A percentile compares a stretch with the other conserved stretches of the same genome.
These are phyloP conservation scores for Mirounga angustirostris DNA, from an alignment of 2,113 vertebrate genomes.

Conservation along the genomic window DNA sequence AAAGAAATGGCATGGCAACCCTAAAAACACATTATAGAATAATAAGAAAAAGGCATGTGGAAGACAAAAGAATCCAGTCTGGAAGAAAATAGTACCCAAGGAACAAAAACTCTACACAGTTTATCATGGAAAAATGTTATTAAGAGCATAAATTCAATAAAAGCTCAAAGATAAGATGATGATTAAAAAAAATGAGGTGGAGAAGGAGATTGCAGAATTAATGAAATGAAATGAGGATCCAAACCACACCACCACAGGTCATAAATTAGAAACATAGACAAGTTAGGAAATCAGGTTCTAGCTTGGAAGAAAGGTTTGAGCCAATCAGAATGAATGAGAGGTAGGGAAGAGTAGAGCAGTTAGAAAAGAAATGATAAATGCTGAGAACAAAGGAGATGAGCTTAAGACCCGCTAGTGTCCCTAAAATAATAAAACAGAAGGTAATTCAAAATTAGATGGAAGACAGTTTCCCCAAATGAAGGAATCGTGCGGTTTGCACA, in stretches of 20 bases:
- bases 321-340: background rate
- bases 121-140: background rate
- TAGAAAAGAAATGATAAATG: conserved; percentile 25
- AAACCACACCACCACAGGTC: background rate
- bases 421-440: background rate
- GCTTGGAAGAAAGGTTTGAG: background rate
- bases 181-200: background rate
- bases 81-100: background rate
- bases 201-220: background rate
- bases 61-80: background rate
- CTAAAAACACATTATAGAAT: background rate
- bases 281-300: conserved; percentile 45
- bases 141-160: background rate
- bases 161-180: conserved; percentile 21
- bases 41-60: background rate
- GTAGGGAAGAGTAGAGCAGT: background rate
- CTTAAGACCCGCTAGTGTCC: background rate
- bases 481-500: background rate
- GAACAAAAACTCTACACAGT: background rate
- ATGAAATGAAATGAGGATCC: conserved; percentile 10
- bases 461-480: background rate
- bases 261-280: conserved; percentile 16
- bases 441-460: background rate
- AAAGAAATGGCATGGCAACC: background rate
- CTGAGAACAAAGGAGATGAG: background rate